Evolutionary conservation across 2,797 vertebrate genomes (phyloP), one percentile per base, ranked within the genome.

Genomic region (Hoplostethus mediterraneus): DNA sequence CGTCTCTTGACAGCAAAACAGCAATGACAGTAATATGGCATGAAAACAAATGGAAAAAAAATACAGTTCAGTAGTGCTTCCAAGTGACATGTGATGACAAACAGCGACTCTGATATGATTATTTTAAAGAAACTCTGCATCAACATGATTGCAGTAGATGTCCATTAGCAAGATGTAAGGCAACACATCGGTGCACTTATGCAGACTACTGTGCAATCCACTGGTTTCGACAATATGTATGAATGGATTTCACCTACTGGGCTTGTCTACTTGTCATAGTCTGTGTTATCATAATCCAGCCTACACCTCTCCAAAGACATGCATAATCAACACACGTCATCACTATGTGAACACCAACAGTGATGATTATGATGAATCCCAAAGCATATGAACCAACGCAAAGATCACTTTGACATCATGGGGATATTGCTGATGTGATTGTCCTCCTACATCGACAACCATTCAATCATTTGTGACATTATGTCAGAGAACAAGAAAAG

Each of bases 151-250:
- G 59, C 72, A 33, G 54, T 30, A 16, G 45, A 49, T 11, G 31
- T 78, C 60, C 63, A 74, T 91, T 60, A 74, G 36, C 45, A 44
- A 63, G 7, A 12, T 5, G 73, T 48, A 83, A 67, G 80, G 63
- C 67, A 60, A 14, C 17, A 21, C 7, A 48, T 9, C 57, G 21
- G 63, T 62, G 36, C 49, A 16, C 45, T 40, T 45, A 47, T 14
- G 30, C n/a, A 28, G 47, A 11, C 33, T n/a, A 2, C 45, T 51
- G 21, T 21, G 6, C 58, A 59, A 21, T 4, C 44, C 17, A 13
- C 30, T 48, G 56, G 40, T 54, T 45, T 36, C 21, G 2, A 62
- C 67, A 56, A 66, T 1, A 21, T 61, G 25, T 3, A 13, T 40
- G 1, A 38, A 51, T 12, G 30, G 8, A 58, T 28, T 48, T 40